These are phyloP conservation scores for Lasius fuliginosus DNA, from an alignment of 2,888 invertebrate genomes.

Conservation along the genomic window DNA sequence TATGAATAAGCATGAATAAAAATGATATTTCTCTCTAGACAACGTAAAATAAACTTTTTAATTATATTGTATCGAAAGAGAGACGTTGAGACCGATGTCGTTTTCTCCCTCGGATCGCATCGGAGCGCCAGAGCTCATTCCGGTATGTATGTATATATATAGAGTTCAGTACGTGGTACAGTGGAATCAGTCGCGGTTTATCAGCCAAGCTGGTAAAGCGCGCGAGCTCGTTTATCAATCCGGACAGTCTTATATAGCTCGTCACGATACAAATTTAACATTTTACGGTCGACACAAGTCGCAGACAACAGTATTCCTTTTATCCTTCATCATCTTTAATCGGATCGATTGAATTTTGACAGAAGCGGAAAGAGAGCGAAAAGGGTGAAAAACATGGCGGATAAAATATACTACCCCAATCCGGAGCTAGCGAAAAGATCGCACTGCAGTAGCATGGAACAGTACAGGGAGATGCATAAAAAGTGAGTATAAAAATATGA, in stretches of 20 bases:
- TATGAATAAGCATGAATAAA: not conserved
- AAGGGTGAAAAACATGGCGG: slow-evolving; percentile 80
- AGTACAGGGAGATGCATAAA: slow-evolving; percentile 94
- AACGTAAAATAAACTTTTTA: too few relatives aligned
- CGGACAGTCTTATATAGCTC: not conserved
- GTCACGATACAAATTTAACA: not conserved
- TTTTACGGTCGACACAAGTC: not conserved
- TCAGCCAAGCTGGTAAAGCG: slow-evolving; percentile 64
- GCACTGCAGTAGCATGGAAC: slow-evolving; percentile 90
- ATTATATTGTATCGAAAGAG: too few relatives aligned
- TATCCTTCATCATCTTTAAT: not conserved
- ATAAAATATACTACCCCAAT: slow-evolving; percentile 88
- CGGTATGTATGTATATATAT: not conserved
- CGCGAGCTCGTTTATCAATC: not conserved
- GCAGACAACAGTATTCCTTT: not conserved
- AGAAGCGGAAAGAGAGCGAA: not conserved
- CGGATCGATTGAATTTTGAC: not conserved
- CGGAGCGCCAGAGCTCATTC: not conserved
- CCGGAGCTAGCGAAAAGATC: slow-evolving; percentile 88
- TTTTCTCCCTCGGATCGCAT: not conserved
- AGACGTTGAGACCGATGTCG: not conserved
- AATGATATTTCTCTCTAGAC: too few relatives aligned
- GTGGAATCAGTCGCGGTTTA: slow-evolving; percentile 68
- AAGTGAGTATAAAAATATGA: slow-evolving; percentile 83
- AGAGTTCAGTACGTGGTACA: not conserved